Percentiles rank a stretch among this genome's conserved stretches.
Conservation (phyloP, 2,113 vertebrate species). For the Nothocercus julius region DNA sequence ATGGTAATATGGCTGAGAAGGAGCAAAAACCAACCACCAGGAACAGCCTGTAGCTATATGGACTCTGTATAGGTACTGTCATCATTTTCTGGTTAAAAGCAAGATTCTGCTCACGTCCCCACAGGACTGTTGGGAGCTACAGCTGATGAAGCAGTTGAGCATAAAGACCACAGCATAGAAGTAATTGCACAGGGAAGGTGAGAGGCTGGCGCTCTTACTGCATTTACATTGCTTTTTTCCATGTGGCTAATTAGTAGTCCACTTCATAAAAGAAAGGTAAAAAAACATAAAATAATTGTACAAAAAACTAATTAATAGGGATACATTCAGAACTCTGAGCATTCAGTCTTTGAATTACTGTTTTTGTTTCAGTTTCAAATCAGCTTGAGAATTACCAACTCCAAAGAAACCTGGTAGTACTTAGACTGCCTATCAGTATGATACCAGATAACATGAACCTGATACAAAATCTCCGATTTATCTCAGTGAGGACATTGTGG, state of each 20-base stretch:
- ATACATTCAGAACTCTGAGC: neutral
- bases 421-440: neutral
- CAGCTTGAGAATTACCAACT: neutral
- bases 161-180: neutral
- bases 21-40: neutral
- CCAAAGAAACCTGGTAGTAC: neutral
- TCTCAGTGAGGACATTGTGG: neutral
- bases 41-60: neutral
- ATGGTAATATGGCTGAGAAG: neutral
- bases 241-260: neutral
- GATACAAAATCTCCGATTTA: neutral
- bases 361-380: conserved; percentile 4
- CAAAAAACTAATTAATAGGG: neutral
- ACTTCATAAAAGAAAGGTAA: neutral
- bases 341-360: neutral
- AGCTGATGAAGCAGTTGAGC: neutral
- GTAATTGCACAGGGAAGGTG: neutral
- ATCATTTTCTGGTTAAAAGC: neutral
- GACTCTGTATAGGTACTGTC: neutral
- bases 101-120: neutral
- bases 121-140: neutral
- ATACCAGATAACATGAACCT: neutral
- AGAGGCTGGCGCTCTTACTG: neutral
- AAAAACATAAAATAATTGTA: neutral
- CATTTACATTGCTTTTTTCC: neutral